phyloP scores from a whole-genome alignment of 2,888 invertebrate genomes.

The Mesopsocus fuscifrons region DNA sequence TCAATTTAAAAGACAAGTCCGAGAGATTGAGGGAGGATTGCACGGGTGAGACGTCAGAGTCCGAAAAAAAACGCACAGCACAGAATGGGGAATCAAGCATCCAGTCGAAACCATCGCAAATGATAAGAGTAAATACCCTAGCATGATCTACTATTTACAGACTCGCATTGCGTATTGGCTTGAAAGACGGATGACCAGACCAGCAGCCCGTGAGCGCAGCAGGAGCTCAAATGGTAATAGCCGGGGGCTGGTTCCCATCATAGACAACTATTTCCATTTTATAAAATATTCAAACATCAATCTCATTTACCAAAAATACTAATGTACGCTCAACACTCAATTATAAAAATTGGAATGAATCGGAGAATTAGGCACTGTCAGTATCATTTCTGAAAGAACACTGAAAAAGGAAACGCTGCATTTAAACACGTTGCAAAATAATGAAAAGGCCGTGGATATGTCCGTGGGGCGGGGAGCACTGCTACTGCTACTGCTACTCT shows the following conservation, averaged over 20 bases:
- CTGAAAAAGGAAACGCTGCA: neutral
- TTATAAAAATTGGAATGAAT: conserved; percentile 10
- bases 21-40: neutral
- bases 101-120: too few relatives aligned
- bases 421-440: neutral
- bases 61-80: too few relatives aligned
- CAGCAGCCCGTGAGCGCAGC: too few relatives aligned
- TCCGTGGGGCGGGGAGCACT: neutral
- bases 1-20: neutral
- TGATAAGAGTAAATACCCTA: too few relatives aligned
- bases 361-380: conserved; percentile 8
- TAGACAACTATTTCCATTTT: conserved; percentile 6
- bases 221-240: too few relatives aligned
- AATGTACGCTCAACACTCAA: conserved; percentile 6
- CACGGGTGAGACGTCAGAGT: neutral
- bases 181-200: too few relatives aligned
- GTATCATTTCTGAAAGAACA: conserved; percentile 3
- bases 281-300: conserved; percentile 10
- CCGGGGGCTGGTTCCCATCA: neutral
- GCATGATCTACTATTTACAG: too few relatives aligned
- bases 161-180: too few relatives aligned
- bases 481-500: too few relatives aligned
- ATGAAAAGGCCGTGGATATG: conserved; percentile 1
- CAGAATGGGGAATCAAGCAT: too few relatives aligned
- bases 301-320: conserved; percentile 9